Conservation (phyloP, 2,113 vertebrate species). For the Siphamia tubifer region DNA sequence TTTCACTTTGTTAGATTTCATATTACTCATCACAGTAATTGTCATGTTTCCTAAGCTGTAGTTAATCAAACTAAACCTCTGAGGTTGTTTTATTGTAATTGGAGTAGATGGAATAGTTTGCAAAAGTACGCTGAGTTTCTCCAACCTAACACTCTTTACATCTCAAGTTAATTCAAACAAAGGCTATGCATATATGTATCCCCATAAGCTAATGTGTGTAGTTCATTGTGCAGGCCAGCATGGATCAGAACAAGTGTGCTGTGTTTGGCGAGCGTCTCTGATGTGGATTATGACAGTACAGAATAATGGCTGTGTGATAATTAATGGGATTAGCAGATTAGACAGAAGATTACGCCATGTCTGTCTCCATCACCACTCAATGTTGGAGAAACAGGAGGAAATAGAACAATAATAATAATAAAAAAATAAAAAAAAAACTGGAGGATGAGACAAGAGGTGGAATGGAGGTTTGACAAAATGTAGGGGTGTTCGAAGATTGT, state of each 20-base stretch:
- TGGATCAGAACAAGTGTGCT: conserved; percentile 13
- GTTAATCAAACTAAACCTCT: too few species aligned
- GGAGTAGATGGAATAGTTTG: too few species aligned
- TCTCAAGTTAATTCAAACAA: too few species aligned
- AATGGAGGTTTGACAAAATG: too few species aligned
- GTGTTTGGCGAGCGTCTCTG: conserved; percentile 36
- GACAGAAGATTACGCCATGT: conserved; percentile 38
- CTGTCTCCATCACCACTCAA: conserved; percentile 24
- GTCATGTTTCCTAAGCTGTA: too few species aligned
- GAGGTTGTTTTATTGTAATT: too few species aligned
- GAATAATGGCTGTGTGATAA: conserved; percentile 71
- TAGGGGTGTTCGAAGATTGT: too few species aligned
- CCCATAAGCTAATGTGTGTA: not conserved
- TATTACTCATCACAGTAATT: too few species aligned
- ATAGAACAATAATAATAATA: not conserved
- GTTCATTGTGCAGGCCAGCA: not conserved
- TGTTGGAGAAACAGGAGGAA: not conserved
- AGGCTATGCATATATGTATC: not conserved
- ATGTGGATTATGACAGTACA: conserved; percentile 47
- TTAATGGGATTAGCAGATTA: conserved; percentile 79
- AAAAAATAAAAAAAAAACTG: not conserved
- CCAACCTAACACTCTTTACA: too few species aligned
- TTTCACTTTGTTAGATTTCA: too few species aligned
- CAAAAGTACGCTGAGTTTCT: too few species aligned
- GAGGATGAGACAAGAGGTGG: too few species aligned